Evolutionary conservation across 2,113 vertebrate genomes (phyloP).

Genomic region (Brienomyrus longianalis): DNA sequence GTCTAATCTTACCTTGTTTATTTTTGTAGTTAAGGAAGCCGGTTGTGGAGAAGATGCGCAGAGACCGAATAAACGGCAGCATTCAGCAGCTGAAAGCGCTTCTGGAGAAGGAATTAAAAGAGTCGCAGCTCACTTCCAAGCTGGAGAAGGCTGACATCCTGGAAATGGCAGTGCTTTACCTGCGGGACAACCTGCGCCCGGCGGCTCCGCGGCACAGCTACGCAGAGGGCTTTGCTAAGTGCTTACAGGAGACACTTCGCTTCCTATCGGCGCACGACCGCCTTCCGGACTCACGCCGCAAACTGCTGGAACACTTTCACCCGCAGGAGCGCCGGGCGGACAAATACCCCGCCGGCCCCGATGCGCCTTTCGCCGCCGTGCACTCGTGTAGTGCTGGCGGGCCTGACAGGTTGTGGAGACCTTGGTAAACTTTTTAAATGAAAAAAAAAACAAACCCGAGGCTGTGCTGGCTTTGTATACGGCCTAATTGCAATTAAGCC

Average conservation of each 20-base stretch:
- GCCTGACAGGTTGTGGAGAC: conserved; percentile 45
- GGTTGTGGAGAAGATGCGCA: conserved; percentile 67
- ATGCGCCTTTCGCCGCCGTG: conserved; percentile 1
- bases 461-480: conserved; percentile 36
- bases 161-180: conserved; percentile 56
- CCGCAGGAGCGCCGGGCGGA: conserved; percentile 29
- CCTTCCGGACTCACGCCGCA: conserved; percentile 41
- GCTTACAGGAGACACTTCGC: conserved; percentile 55
- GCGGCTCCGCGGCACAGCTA: conserved; percentile 39
- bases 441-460: conserved; percentile 36
- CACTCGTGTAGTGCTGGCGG: conserved; percentile 4
- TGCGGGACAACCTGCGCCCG: conserved; percentile 52
- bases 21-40: conserved; percentile 67
- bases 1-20: background rate
- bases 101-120: conserved; percentile 53
- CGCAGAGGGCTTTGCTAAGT: conserved; percentile 55
- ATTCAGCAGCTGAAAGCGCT: conserved; percentile 71
- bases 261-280: conserved; percentile 52
- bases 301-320: conserved; percentile 53
- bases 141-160: conserved; percentile 61
- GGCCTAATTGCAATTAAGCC: conserved; percentile 29
- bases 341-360: background rate
- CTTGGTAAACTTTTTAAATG: conserved; percentile 47
- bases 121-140: conserved; percentile 52
- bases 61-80: conserved; percentile 78